phyloP scores from a whole-genome alignment of 2,797 vertebrate species.

The Rhyacichthys aspro region DNA sequence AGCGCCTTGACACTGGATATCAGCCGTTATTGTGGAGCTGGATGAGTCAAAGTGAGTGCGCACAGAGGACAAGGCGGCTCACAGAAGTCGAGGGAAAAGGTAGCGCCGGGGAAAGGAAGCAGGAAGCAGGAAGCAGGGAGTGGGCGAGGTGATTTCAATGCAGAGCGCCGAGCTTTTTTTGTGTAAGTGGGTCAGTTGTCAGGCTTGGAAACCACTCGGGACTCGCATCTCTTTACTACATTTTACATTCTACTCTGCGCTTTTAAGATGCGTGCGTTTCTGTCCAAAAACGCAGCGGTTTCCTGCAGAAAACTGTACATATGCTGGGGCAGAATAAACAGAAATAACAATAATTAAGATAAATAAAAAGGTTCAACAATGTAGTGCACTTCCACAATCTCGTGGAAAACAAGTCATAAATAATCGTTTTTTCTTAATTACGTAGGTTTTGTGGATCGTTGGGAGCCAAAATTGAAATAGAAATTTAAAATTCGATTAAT shows the following conservation, averaged over 20 bases:
- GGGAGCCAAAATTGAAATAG: too few relatives aligned
- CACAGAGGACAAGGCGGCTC: slow-evolving; percentile 16
- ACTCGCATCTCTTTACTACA: slow-evolving; percentile 33
- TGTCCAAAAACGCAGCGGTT: slow-evolving; percentile 18
- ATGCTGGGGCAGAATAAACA: too few relatives aligned
- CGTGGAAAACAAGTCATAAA: too few relatives aligned
- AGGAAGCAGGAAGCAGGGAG: background rate
- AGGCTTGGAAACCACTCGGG: slow-evolving; percentile 36
- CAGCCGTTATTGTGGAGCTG: background rate
- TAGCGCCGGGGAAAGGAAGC: slow-evolving; percentile 15
- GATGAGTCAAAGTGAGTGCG: slow-evolving; percentile 12
- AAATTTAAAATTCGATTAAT: too few relatives aligned
- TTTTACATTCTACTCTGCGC: slow-evolving; percentile 24
- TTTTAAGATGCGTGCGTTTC: slow-evolving; percentile 4
- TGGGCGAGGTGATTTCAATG: slow-evolving; percentile 26
- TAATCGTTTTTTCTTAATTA: too few relatives aligned
- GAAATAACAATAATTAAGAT: too few relatives aligned
- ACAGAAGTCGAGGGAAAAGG: slow-evolving; percentile 14
- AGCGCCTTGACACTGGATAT: slow-evolving; percentile 8
- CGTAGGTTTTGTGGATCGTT: too few relatives aligned
- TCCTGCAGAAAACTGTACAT: slow-evolving; percentile 17
- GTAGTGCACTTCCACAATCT: too few relatives aligned
- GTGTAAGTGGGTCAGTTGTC: slow-evolving; percentile 59
- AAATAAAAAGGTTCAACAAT: too few relatives aligned
- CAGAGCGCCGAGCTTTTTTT: slow-evolving; percentile 18